These are phyloP conservation scores for Charaxes varanes DNA, from an alignment of 1,140 invertebrate genomes.

Conservation along the genomic window DNA sequence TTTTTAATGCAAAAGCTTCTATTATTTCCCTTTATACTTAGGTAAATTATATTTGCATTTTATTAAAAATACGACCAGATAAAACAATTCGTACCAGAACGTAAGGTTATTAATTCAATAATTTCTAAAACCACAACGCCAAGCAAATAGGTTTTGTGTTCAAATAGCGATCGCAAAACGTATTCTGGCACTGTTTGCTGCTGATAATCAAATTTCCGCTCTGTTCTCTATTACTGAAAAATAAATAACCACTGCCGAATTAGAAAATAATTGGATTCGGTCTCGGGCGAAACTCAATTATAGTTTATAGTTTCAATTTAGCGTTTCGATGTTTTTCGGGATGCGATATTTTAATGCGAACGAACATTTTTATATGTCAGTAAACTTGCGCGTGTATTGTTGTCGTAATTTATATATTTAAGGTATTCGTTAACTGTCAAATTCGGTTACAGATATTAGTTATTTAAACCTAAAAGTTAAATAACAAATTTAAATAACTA, in stretches of 20 bases:
- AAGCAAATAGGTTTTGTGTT: conserved; percentile 12
- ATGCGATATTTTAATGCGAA: not conserved
- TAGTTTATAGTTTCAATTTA: conserved; percentile 1
- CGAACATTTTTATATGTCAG: not conserved
- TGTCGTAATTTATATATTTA: no score
- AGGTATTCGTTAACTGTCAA: no score
- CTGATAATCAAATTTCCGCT: conserved; percentile 12
- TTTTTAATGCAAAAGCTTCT: no score
- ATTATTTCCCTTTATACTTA: no score
- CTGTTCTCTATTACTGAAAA: conserved; percentile 8
- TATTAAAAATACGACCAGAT: no score
- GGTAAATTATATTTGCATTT: no score
- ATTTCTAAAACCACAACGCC: conserved; percentile 15
- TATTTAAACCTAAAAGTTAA: no score
- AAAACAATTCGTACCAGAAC: no score
- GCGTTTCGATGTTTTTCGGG: not conserved
- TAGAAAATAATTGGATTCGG: not conserved
- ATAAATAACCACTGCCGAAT: conserved; percentile 1
- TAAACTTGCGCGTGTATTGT: no score
- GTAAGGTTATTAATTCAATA: no score
- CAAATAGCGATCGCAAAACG: conserved; percentile 5
- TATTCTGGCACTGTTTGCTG: conserved; percentile 7
- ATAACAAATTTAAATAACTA: no score
- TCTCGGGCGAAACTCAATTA: conserved; percentile 1
- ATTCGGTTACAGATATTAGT: no score